Percentiles rank a stretch among this genome's conserved stretches.
Conservation (phyloP, 2,888 invertebrate genomes). For the Galerucella calmariensis region DNA sequence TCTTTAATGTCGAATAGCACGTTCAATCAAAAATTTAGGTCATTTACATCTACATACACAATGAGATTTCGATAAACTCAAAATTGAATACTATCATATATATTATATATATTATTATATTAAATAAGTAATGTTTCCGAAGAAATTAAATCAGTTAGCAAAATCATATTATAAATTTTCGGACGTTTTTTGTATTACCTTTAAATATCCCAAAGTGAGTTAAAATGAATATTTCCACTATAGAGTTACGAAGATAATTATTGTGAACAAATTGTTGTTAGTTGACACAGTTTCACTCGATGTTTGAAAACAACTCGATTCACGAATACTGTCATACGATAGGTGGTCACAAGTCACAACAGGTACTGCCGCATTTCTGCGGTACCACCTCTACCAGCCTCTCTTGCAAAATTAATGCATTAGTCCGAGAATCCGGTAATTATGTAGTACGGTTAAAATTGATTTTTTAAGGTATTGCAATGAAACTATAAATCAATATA, state of each 20-base stretch:
- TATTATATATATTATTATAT: not conserved
- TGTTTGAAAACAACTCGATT: not conserved
- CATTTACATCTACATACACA: too few species aligned
- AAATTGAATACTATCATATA: too few species aligned
- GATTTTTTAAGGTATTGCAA: not conserved
- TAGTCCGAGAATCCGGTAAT: not conserved
- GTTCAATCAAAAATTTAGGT: too few species aligned
- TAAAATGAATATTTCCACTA: not conserved
- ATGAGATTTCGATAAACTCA: too few species aligned
- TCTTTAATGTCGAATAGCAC: too few species aligned
- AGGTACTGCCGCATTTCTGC: conserved; percentile 16
- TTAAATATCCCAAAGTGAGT: not conserved
- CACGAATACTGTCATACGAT: not conserved
- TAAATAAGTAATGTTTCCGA: not conserved
- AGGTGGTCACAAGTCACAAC: not conserved
- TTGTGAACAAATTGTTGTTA: not conserved
- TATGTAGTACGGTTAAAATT: not conserved
- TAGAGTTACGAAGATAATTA: not conserved
- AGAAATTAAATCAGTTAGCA: not conserved
- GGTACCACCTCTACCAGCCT: conserved; percentile 25
- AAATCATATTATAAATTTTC: not conserved
- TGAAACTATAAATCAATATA: too few species aligned
- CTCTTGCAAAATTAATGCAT: conserved; percentile 1
- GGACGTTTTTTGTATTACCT: not conserved
- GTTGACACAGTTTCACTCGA: not conserved